phyloP scores from a whole-genome alignment of 35 echinoderm and acorn worm species.

The Anneissia japonica region DNA sequence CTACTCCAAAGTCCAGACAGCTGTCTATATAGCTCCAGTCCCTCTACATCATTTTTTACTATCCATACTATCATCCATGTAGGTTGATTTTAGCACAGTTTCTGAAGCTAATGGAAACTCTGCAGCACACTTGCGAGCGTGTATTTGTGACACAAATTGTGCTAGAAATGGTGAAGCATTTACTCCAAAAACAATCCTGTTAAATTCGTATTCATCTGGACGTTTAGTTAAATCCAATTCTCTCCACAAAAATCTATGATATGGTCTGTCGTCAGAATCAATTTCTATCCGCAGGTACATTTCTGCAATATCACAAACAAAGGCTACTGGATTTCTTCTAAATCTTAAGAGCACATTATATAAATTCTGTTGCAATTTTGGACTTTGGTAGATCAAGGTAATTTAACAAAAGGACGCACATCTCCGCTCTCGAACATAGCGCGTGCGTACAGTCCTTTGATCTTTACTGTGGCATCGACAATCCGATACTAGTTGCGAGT shows the following conservation, averaged over 20 bases:
- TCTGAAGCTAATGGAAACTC: constrained; percentile 21
- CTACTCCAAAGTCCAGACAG: neutral
- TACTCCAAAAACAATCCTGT: constrained; percentile 13
- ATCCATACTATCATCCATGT: constrained; percentile 37
- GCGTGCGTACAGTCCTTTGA: no score
- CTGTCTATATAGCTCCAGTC: constrained; percentile 1
- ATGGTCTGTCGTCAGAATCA: neutral
- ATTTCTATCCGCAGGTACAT: constrained; percentile 35
- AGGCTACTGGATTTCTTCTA: neutral
- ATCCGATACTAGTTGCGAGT: no score
- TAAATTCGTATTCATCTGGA: constrained; percentile 11
- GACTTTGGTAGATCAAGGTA: no score
- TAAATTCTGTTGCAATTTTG: constrained; percentile 27
- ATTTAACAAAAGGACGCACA: no score
- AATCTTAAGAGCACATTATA: constrained; percentile 24
- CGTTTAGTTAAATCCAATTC: neutral
- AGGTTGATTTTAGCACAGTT: constrained; percentile 30
- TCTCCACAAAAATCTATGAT: constrained; percentile 13
- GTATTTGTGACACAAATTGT: neutral
- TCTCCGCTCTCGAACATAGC: no score
- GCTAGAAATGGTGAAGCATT: constrained; percentile 19
- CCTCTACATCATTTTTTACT: constrained; percentile 14
- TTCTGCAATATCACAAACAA: constrained; percentile 30
- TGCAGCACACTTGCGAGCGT: neutral
- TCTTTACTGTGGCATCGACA: no score